Base-by-base conservation (phyloP, 2,113 vertebrate species). In the Lycocorax pyrrhopterus region DNA sequence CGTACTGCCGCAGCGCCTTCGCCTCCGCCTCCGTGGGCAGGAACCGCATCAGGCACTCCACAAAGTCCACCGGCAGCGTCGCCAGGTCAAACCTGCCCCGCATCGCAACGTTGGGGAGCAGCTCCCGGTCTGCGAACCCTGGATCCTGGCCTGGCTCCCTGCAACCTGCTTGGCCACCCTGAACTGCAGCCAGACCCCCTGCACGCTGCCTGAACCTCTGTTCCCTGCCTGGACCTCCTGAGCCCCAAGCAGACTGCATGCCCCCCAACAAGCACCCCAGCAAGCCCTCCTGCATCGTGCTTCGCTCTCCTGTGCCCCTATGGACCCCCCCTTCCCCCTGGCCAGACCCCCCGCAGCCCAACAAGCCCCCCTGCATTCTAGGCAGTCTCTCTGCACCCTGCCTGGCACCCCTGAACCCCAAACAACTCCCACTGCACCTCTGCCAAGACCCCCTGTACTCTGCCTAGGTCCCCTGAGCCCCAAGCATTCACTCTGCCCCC, bases 21-120 rank as follows among this genome's bases (percentile, higher is more conserved):
- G 96, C 98, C 97, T 99, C 99, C 0, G 96, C 96, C 95, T 99
- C 99, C 5, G 99, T 99, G 17, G 99, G 99, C 97, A 99, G 97
- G 96, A 99, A 99, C 32, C 99, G 99, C 98, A 99, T 99, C 94
- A 99, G 98, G 87, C 99, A 99, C 98, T 99, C 99, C 97, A 99
- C 98, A 0, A 99, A 99, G 92, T 99, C 99, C 37, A 99, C 98
- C 0, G 99, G 99, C 59, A 99, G 92, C 19, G 98, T 98, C 90
- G 98, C 98, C 71, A 99, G 98, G 97, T 99, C 99, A 27, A 99
- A 99, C 98, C 99, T 99, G 97, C 67, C 22, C 49, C 32, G 0
- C 2, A 3, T 7, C 10, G 1, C 49, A 10, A 2, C 0, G 13
- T 14, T 1, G 2, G 52, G 25, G 17, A 30, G 53, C 16, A 4